phyloP scores from a whole-genome alignment of 53 echinoderm and acorn worm species.

The Crossaster papposus region DNA sequence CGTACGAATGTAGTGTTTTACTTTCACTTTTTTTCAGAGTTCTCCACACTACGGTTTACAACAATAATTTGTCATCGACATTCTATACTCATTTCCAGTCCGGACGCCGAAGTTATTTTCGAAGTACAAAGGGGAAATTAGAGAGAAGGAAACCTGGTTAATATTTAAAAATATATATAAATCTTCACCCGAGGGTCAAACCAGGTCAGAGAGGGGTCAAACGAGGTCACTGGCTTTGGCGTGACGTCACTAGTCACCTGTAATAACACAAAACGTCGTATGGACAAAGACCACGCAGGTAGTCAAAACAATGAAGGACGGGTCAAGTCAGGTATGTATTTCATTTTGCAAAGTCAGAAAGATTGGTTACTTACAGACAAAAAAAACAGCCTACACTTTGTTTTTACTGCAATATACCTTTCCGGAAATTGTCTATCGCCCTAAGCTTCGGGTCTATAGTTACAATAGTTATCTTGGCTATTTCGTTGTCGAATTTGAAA shows the following conservation, averaged over 20 bases:
- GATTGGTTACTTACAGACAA: too few relatives aligned
- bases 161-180: background rate
- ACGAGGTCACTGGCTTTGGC: background rate
- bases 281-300: background rate
- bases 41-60: background rate
- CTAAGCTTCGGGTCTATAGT: too few relatives aligned
- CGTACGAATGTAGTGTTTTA: too few relatives aligned
- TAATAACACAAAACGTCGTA: background rate
- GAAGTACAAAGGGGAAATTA: slow-evolving; percentile 1
- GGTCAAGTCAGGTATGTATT: background rate
- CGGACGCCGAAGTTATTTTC: slow-evolving; percentile 5
- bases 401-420: too few relatives aligned
- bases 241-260: slow-evolving; percentile 18
- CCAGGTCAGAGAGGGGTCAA: background rate
- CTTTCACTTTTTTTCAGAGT: background rate
- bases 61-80: background rate
- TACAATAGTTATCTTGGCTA: too few relatives aligned
- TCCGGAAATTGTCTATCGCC: too few relatives aligned
- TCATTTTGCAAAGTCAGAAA: background rate
- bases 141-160: background rate
- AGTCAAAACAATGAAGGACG: background rate
- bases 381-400: too few relatives aligned
- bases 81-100: slow-evolving; percentile 12
- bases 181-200: background rate
- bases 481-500: too few relatives aligned